Evolutionary conservation across 2,888 invertebrate genomes (phyloP).

Genomic region (Synergus japonicus): DNA sequence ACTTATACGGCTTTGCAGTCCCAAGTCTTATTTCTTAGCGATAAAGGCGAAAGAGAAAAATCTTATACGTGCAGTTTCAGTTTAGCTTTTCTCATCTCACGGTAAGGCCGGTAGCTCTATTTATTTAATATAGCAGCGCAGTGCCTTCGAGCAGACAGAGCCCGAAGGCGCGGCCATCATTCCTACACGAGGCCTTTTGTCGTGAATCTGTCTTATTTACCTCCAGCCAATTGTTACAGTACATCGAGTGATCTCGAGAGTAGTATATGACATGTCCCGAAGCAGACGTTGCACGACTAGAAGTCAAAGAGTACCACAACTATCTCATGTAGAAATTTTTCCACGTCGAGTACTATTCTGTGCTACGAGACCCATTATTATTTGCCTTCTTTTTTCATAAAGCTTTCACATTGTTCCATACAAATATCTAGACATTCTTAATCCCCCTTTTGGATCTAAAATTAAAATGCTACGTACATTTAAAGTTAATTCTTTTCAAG

Average conservation of each 20-base stretch:
- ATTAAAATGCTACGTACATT: background rate
- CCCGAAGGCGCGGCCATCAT: slow-evolving; percentile 61
- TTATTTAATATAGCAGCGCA: slow-evolving; percentile 62
- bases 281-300: background rate
- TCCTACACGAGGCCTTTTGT: slow-evolving; percentile 62
- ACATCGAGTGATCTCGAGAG: slow-evolving; percentile 55
- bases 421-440: slow-evolving; percentile 2
- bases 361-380: background rate
- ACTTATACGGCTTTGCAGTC: slow-evolving; percentile 25
- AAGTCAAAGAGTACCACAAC: slow-evolving; percentile 14
- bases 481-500: background rate
- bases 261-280: slow-evolving; percentile 45
- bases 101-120: slow-evolving; percentile 60
- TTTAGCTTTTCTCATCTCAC: slow-evolving; percentile 25
- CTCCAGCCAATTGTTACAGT: slow-evolving; percentile 65
- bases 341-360: background rate
- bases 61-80: slow-evolving; percentile 30
- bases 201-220: slow-evolving; percentile 69
- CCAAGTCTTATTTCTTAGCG: slow-evolving; percentile 6
- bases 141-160: slow-evolving; percentile 59
- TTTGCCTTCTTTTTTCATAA: background rate
- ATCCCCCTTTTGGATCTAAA: background rate
- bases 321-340: slow-evolving; percentile 20
- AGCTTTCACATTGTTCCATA: slow-evolving; percentile 11
- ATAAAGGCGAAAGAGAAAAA: slow-evolving; percentile 20